Conservation (phyloP, 2,888 invertebrate genomes). For the Drosophila bunnanda region DNA sequence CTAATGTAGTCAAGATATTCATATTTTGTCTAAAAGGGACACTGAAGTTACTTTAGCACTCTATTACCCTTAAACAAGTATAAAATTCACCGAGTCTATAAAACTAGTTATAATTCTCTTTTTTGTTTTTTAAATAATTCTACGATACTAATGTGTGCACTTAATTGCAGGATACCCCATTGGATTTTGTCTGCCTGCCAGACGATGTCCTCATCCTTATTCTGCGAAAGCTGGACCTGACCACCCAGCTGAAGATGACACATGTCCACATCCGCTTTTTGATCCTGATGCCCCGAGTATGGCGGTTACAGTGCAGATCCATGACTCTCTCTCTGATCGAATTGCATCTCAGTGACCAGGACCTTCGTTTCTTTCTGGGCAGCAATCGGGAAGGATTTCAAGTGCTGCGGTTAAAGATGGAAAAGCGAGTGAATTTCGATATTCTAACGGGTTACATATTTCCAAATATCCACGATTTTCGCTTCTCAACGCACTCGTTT, state of each 20-base stretch:
- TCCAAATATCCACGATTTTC: conserved; percentile 60
- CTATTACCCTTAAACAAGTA: no score
- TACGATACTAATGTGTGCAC: neutral
- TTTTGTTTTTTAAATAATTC: neutral
- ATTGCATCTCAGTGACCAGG: conserved; percentile 13
- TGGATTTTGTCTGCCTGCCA: conserved; percentile 43
- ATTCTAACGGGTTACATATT: conserved; percentile 32
- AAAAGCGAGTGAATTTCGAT: conserved; percentile 23
- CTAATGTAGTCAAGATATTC: neutral
- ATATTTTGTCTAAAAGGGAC: neutral
- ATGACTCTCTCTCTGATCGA: conserved; percentile 45
- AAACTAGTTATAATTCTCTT: neutral
- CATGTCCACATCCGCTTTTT: conserved; percentile 54
- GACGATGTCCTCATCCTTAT: conserved; percentile 55
- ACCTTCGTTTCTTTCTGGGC: conserved; percentile 43
- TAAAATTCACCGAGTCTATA: no score
- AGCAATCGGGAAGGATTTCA: conserved; percentile 36
- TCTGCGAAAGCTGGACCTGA: conserved; percentile 51
- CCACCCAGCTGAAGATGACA: conserved; percentile 16
- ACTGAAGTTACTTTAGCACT: neutral
- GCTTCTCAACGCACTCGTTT: conserved; percentile 42
- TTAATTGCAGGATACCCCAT: conserved; percentile 18
- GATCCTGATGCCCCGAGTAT: conserved; percentile 49
- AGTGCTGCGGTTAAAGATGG: conserved; percentile 45
- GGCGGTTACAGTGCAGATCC: conserved; percentile 46